A percentile compares a stretch with the other conserved stretches of the same genome.
These are phyloP conservation scores for Dendrolimus punctatus DNA, from an alignment of 1,140 invertebrate species.

Conservation along the genomic window DNA sequence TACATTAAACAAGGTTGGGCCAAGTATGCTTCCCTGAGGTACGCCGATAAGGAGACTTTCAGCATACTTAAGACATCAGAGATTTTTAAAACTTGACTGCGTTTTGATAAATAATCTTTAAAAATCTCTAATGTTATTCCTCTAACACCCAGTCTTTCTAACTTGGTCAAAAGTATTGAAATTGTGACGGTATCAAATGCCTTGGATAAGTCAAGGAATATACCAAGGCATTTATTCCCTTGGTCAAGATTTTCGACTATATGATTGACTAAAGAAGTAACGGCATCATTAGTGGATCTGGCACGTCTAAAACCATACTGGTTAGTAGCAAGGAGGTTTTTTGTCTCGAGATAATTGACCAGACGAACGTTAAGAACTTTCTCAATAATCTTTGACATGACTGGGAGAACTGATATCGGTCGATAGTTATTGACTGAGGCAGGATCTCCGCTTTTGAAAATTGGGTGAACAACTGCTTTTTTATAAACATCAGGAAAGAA, in stretches of 20 bases:
- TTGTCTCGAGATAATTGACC: neutral
- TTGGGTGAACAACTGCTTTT: conserved; percentile 6
- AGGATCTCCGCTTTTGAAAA: neutral
- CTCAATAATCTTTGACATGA: neutral
- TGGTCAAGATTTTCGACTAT: neutral
- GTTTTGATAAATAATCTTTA: neutral
- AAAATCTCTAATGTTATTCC: neutral
- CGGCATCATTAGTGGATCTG: neutral
- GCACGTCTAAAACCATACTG: neutral
- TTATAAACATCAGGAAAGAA: conserved; percentile 10
- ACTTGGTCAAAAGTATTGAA: neutral
- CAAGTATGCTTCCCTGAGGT: neutral
- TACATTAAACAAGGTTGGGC: neutral
- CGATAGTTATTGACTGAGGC: neutral
- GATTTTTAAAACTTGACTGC: neutral
- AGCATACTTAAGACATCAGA: neutral
- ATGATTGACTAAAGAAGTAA: neutral
- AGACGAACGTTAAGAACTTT: neutral
- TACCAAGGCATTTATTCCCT: neutral
- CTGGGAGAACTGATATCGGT: neutral
- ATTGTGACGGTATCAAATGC: conserved; percentile 1
- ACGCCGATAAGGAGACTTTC: neutral
- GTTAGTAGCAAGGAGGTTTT: neutral
- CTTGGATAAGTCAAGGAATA: neutral
- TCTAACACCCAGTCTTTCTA: neutral